Conservation (phyloP, 1,140 invertebrate species). For the Vanessa tameamea region DNA sequence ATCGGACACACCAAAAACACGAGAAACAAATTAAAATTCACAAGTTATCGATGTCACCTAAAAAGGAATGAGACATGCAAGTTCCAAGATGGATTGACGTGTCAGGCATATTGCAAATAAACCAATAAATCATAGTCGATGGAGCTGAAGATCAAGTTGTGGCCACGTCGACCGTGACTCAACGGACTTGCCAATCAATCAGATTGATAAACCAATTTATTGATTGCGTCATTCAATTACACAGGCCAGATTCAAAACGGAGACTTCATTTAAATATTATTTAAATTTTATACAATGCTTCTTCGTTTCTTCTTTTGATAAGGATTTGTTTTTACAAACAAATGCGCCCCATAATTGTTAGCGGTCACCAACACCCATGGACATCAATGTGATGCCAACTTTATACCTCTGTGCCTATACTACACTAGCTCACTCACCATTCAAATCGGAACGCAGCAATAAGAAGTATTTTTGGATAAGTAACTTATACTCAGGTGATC, state of each 20-base stretch:
- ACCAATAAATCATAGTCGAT: slow-evolving; percentile 24
- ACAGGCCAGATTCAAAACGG: slow-evolving; percentile 36
- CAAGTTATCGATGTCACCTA: slow-evolving; percentile 28
- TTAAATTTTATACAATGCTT: neutral
- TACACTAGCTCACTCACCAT: no score
- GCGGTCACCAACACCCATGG: no score
- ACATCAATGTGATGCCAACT: no score
- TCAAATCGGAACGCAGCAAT: no score
- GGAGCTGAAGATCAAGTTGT: slow-evolving; percentile 15
- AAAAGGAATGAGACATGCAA: slow-evolving; percentile 24
- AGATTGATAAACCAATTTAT: slow-evolving; percentile 55
- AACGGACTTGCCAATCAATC: slow-evolving; percentile 45
- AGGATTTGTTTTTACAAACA: neutral
- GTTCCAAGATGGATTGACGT: slow-evolving; percentile 29
- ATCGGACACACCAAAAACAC: slow-evolving; percentile 26
- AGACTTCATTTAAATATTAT: slow-evolving; percentile 29
- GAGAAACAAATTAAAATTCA: slow-evolving; percentile 34
- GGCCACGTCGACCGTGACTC: slow-evolving; percentile 24
- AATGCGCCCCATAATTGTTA: no score
- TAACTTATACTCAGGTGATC: no score
- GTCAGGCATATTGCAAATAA: slow-evolving; percentile 20
- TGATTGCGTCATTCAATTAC: slow-evolving; percentile 58
- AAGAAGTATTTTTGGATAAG: no score
- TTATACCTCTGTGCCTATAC: no score
- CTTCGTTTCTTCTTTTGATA: neutral